Evolutionary conservation across 2,888 invertebrate genomes (phyloP).

Genomic region (Cephus sareptanus): DNA sequence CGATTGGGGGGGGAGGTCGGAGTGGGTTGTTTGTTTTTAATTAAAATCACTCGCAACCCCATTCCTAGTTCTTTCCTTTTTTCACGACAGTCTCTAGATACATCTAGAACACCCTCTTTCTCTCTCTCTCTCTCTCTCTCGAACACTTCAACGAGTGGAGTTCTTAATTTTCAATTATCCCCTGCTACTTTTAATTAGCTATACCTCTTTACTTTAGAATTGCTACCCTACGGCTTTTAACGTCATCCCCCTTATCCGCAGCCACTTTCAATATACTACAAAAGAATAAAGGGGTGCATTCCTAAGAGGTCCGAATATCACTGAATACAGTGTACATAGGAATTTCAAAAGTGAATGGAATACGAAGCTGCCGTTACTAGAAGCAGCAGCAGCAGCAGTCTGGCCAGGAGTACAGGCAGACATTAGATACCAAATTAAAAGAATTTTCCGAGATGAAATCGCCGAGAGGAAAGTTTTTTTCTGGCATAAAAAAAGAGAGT

Average conservation of each 20-base stretch:
- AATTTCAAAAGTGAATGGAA: background rate
- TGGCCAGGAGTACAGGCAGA: background rate
- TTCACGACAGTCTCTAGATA: conserved; percentile 14
- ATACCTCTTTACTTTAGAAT: conserved; percentile 11
- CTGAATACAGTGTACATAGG: background rate
- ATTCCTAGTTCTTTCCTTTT: conserved; percentile 11
- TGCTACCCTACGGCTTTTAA: background rate
- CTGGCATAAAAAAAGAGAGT: background rate
- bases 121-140: conserved; percentile 30
- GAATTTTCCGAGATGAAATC: background rate
- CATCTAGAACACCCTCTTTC: conserved; percentile 33
- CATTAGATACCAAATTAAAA: background rate
- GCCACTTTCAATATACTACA: background rate
- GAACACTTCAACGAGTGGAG: conserved; percentile 45
- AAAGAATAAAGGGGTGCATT: background rate
- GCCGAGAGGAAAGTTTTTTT: background rate
- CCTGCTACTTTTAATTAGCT: conserved; percentile 54
- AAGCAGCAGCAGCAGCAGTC: background rate
- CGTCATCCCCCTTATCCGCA: background rate
- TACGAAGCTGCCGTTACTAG: background rate
- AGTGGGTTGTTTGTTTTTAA: conserved; percentile 61
- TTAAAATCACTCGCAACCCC: conserved; percentile 53
- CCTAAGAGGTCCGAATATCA: background rate
- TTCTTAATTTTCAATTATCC: conserved; percentile 62
- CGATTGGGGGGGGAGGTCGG: conserved; percentile 29